Percentiles rank a stretch among this genome's conserved stretches.
phyloP scores from a whole-genome alignment of 2,888 invertebrate species.

The Heliconius cydno region DNA sequence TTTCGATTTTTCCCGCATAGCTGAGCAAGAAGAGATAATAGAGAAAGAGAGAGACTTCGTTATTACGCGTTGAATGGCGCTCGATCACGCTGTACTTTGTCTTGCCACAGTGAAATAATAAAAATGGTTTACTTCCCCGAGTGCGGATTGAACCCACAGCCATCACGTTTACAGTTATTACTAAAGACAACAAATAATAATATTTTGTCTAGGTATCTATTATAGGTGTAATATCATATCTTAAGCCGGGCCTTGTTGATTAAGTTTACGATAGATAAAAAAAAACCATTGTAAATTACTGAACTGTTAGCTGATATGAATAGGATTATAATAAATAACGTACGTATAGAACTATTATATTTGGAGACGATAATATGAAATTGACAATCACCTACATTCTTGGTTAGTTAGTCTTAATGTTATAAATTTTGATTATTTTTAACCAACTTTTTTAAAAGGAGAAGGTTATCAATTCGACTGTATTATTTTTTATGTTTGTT shows the following conservation, averaged over 20 bases:
- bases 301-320: slow-evolving; percentile 24
- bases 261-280: slow-evolving; percentile 31
- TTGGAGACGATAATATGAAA: neutral
- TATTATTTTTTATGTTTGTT: no score
- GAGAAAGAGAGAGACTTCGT: no score
- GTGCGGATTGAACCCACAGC: neutral
- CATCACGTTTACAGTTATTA: neutral
- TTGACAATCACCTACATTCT: neutral
- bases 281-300: slow-evolving; percentile 6
- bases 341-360: neutral
- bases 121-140: no score
- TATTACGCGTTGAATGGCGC: no score
- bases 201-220: neutral
- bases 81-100: no score
- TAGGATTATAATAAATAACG: slow-evolving; percentile 3
- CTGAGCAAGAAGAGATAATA: no score
- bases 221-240: slow-evolving; percentile 12
- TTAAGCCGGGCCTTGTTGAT: slow-evolving; percentile 18
- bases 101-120: no score
- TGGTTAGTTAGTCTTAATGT: neutral
- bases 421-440: neutral
- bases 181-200: neutral
- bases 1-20: no score
- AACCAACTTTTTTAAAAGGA: no score
- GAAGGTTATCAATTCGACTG: no score